Evolutionary conservation across 2,888 invertebrate species (phyloP).

Genomic region (Drosophila kuntzei): DNA sequence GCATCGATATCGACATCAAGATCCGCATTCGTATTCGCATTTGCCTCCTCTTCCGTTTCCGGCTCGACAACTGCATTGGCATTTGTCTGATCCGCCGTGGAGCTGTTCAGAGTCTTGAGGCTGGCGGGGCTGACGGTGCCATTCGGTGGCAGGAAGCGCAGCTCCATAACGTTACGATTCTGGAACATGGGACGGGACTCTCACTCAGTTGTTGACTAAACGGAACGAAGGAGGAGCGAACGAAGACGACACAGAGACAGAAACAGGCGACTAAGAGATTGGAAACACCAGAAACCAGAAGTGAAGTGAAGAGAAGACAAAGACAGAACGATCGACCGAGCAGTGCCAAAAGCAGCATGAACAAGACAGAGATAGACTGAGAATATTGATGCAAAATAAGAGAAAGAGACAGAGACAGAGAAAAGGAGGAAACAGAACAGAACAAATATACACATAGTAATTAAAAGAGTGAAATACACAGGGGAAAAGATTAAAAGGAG

Average conservation of each 20-base stretch:
- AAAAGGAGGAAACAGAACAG: slow-evolving; percentile 1
- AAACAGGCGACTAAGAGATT: slow-evolving; percentile 2
- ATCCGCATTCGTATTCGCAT: slow-evolving; percentile 8
- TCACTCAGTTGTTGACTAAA: slow-evolving; percentile 78
- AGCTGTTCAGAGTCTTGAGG: slow-evolving; percentile 27
- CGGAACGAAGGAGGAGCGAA: slow-evolving; percentile 32
- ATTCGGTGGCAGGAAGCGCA: slow-evolving; percentile 83
- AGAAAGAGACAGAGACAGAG: not conserved
- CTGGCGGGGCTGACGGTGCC: slow-evolving; percentile 30
- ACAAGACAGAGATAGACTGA: slow-evolving; percentile 29
- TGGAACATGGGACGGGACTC: slow-evolving; percentile 83
- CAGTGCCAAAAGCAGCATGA: slow-evolving; percentile 17
- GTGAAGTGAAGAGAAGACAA: not conserved
- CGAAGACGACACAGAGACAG: slow-evolving; percentile 12
- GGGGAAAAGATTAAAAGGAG: not conserved
- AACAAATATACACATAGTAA: not conserved
- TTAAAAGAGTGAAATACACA: too few relatives aligned
- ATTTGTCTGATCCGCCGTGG: slow-evolving; percentile 28
- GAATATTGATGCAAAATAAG: not conserved
- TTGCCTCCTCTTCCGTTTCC: slow-evolving; percentile 6
- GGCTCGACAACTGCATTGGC: slow-evolving; percentile 26
- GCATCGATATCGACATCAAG: slow-evolving; percentile 13
- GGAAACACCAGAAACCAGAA: slow-evolving; percentile 11
- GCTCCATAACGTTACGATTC: slow-evolving; percentile 85
- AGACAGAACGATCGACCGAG: not conserved